Evolutionary conservation across 2,888 invertebrate genomes (phyloP).

Genomic region (Lycocerus yunnanus): DNA sequence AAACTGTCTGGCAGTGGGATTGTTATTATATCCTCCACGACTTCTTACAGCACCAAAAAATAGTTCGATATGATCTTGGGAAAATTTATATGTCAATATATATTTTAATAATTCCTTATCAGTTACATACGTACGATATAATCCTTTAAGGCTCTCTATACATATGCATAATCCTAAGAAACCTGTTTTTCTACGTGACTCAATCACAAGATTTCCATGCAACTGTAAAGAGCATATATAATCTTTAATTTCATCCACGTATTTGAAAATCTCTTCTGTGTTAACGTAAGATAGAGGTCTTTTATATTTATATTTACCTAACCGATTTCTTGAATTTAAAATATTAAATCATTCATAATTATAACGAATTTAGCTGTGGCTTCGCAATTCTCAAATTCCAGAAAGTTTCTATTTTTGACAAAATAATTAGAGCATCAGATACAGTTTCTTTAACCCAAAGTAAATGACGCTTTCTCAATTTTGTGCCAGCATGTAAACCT

Average conservation of each 20-base stretch:
- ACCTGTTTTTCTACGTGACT: background rate
- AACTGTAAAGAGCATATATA: background rate
- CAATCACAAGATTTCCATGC: background rate
- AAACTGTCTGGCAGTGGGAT: background rate
- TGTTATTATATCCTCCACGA: background rate
- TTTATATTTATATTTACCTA: background rate
- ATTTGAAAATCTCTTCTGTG: background rate
- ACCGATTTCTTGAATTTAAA: background rate
- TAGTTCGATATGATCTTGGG: background rate
- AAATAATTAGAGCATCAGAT: background rate
- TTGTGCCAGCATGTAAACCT: background rate
- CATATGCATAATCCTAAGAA: background rate
- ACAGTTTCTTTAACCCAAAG: background rate
- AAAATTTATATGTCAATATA: background rate
- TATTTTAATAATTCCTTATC: background rate
- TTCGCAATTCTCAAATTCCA: background rate
- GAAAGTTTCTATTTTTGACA: background rate
- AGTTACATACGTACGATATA: background rate
- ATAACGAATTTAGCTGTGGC: background rate
- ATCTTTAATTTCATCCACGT: background rate
- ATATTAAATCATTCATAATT: background rate
- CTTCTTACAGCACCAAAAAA: background rate
- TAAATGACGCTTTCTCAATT: background rate
- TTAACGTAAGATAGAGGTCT: background rate
- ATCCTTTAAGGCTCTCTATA: background rate